phyloP scores from a whole-genome alignment of 2,888 invertebrate genomes.

The Torymus auratus region DNA sequence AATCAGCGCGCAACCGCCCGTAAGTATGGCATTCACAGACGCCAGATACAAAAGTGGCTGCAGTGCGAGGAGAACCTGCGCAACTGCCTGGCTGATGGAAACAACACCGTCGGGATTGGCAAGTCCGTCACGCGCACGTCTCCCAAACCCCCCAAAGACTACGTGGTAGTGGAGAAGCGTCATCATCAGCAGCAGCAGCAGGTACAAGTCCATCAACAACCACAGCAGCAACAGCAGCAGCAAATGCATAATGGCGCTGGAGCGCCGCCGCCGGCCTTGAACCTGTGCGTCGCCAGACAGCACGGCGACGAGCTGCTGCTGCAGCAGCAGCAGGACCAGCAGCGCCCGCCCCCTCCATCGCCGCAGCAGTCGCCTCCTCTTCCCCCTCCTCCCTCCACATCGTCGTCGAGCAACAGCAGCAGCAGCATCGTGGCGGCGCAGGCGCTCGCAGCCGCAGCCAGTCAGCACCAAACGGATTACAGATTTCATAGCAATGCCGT shows the following conservation, averaged over 20 bases:
- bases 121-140: no score
- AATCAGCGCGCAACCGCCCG: conserved; percentile 93
- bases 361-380: conserved; percentile 63
- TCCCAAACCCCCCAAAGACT: no score
- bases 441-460: conserved; percentile 30
- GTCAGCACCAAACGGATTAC: conserved; percentile 47
- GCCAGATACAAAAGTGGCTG: conserved; percentile 95
- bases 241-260: conserved; percentile 63
- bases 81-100: conserved; percentile 81
- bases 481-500: conserved; percentile 48
- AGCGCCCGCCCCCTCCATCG: conserved; percentile 67
- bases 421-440: conserved; percentile 37
- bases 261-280: conserved; percentile 75
- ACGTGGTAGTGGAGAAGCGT: no score
- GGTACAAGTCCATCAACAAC: conserved; percentile 55
- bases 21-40: conserved; percentile 92
- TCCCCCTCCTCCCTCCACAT: conserved; percentile 67
- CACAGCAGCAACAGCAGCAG: conserved; percentile 58
- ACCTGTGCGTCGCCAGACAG: conserved; percentile 77
- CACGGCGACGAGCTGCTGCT: conserved; percentile 73
- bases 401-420: conserved; percentile 56
- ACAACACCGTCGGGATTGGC: no score
- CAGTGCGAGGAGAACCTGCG: conserved; percentile 89
- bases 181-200: conserved; percentile 1
- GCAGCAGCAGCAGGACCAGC: conserved; percentile 63